Base-by-base conservation (phyloP, 2,113 vertebrate species). In the Paramisgurnus dabryanus region DNA sequence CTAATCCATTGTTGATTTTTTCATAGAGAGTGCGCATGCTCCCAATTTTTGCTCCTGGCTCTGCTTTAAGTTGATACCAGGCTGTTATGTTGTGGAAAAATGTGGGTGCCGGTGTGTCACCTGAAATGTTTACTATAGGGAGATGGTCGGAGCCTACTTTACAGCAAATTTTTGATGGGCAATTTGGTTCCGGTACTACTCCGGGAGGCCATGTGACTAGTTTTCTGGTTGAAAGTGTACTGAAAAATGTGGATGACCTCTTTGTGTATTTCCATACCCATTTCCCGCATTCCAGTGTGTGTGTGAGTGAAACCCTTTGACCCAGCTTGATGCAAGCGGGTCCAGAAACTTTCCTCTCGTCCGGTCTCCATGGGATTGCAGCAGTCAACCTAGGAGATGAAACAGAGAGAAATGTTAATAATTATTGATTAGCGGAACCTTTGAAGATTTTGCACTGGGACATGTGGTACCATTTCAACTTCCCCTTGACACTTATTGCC, bases 261-360 rank as follows among this genome's bases (percentile, higher is more conserved):
- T 67, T 81, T 0, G 4, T 15, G 40, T 75, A 75, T 49, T 49
- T 75, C 80, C 80, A 81, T 17, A 81, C 71, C 80, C 69, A 81
- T 67, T 67, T 67, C 43, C 67, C 22, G 22, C 22, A 80, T 27
- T 45, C n/a, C 4, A 61, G 43, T 1, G 7, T 66, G 22, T 80
- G 79, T 15, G n/a, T 34, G 1, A 80, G 61, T 12, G 50, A 7
- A 7, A 80, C 13, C 0, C 70, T 43, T 39, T 80, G 71, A 3
- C 79, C 79, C 63, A 75, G 4, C 43, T 60, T n/a, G 3, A 75
- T 7, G n/a, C 61, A 75, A 0, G 63, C 45, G 10, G 53, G 55
- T 18, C 67, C 39, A 9, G 17, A 1, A 7, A 81, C 72, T 10
- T 58, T 70, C 3, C 64, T 60, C 0, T 3, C n/a, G 15, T 81